phyloP scores from a whole-genome alignment of 2,888 invertebrate genomes.

The Melieria picta region DNA sequence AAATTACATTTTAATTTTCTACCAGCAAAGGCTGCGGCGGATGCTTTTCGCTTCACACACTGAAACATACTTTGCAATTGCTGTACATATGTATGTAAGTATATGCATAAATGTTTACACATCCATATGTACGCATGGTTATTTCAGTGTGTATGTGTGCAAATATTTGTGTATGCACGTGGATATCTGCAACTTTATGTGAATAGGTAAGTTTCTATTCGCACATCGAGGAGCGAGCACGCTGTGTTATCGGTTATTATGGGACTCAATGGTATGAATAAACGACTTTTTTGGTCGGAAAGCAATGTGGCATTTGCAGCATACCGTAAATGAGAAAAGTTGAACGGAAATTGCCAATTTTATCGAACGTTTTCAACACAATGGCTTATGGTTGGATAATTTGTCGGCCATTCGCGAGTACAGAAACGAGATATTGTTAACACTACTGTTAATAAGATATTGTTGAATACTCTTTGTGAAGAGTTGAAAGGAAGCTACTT shows the following conservation, averaged over 20 bases:
- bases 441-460: no score
- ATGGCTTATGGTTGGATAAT: no score
- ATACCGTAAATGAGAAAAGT: no score
- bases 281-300: background rate
- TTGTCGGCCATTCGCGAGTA: no score
- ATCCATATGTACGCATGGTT: background rate
- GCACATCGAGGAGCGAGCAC: constrained; percentile 16
- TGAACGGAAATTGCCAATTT: no score
- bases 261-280: constrained; percentile 30
- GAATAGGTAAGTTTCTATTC: background rate
- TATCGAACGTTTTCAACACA: no score
- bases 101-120: background rate
- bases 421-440: no score
- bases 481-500: no score
- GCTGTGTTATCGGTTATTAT: constrained; percentile 40
- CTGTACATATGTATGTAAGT: background rate
- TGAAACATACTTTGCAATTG: background rate
- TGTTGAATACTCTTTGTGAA: no score
- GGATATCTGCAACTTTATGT: constrained; percentile 17
- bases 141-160: background rate
- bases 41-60: background rate
- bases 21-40: no score
- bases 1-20: constrained; percentile 16
- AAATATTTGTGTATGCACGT: background rate
- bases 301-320: no score